Conservation (phyloP, 2,888 invertebrate species). For the Athalia cordata region DNA sequence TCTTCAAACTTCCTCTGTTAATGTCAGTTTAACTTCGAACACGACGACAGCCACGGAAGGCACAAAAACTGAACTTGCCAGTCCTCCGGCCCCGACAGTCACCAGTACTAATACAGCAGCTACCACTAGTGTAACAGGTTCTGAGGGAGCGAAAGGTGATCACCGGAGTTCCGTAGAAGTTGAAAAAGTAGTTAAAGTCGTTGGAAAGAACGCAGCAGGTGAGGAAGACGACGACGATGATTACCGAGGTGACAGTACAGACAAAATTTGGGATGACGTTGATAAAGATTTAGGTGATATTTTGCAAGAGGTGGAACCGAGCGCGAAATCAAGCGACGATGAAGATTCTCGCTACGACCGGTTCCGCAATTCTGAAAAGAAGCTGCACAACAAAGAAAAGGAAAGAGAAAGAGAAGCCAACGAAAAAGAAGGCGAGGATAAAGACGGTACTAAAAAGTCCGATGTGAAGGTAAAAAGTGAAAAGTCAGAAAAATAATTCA, state of each 20-base stretch:
- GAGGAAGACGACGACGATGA: slow-evolving; percentile 74
- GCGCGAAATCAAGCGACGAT: slow-evolving; percentile 78
- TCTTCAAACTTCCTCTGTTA: slow-evolving; percentile 64
- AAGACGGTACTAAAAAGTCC: slow-evolving; percentile 68
- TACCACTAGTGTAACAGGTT: slow-evolving; percentile 44
- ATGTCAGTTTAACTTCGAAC: slow-evolving; percentile 57
- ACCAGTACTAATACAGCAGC: background rate
- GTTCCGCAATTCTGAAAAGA: slow-evolving; percentile 81
- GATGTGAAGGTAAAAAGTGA: slow-evolving; percentile 63
- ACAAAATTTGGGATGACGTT: slow-evolving; percentile 87
- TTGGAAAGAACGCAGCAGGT: slow-evolving; percentile 60
- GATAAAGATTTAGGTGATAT: slow-evolving; percentile 88
- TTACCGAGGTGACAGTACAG: slow-evolving; percentile 73
- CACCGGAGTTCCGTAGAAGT: slow-evolving; percentile 46
- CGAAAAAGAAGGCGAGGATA: slow-evolving; percentile 69
- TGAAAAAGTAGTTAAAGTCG: slow-evolving; percentile 57
- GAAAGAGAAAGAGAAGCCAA: slow-evolving; percentile 68
- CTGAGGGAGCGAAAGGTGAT: slow-evolving; percentile 60
- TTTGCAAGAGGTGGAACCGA: slow-evolving; percentile 79
- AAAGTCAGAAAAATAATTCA: slow-evolving; percentile 60
- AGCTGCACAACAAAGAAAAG: slow-evolving; percentile 57
- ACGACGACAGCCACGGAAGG: slow-evolving; percentile 55
- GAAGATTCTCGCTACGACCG: slow-evolving; percentile 81
- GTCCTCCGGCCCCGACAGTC: slow-evolving; percentile 72
- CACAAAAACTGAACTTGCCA: slow-evolving; percentile 50